Conservation (phyloP, 1,140 invertebrate genomes). For the Palaemon carinicauda region DNA sequence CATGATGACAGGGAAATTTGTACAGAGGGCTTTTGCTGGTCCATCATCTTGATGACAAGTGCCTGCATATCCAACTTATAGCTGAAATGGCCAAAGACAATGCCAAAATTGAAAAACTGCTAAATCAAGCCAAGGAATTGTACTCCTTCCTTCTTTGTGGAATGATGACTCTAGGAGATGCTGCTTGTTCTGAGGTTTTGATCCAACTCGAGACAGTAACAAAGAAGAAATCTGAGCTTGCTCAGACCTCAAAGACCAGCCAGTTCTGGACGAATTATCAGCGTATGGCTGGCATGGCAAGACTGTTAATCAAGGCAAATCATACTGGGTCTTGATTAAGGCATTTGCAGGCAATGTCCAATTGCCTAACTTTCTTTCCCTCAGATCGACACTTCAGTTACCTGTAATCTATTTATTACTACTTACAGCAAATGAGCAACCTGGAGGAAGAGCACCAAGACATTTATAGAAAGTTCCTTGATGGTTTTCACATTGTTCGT, state of each 20-base stretch:
- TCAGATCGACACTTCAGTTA: not conserved
- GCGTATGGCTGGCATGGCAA: not conserved
- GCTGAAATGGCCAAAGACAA: too few species aligned
- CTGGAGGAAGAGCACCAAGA: not conserved
- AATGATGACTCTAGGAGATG: too few species aligned
- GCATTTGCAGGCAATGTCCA: not conserved
- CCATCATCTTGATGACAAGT: slow-evolving; percentile 4
- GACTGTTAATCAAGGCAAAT: not conserved
- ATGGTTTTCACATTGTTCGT: not conserved
- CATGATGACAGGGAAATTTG: slow-evolving; percentile 13
- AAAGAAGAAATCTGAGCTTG: too few species aligned
- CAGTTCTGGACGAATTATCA: not conserved
- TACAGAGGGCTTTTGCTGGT: slow-evolving; percentile 13
- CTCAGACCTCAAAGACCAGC: too few species aligned
- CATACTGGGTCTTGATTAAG: not conserved
- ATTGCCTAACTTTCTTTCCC: not conserved
- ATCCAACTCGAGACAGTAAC: too few species aligned
- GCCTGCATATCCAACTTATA: too few species aligned
- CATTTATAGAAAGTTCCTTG: not conserved
- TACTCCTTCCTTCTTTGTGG: too few species aligned
- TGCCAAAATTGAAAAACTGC: too few species aligned
- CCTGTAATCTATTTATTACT: not conserved
- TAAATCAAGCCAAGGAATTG: too few species aligned
- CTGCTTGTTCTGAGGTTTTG: too few species aligned
- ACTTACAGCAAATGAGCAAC: not conserved